phyloP scores from a whole-genome alignment of 1,140 invertebrate genomes.

The Cydia pomonella region DNA sequence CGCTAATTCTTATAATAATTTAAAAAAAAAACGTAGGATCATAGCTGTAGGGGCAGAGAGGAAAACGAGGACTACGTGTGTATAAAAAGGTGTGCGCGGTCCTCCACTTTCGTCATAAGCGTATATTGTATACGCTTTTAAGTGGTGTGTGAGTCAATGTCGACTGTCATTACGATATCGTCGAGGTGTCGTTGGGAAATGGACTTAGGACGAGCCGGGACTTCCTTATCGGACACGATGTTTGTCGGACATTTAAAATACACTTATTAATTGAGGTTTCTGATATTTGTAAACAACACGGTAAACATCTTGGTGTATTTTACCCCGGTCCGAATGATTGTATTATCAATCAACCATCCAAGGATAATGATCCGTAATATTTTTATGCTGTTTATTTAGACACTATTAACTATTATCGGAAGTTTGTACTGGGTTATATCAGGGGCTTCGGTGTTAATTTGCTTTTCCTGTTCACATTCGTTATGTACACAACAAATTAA shows the following conservation, averaged over 20 bases:
- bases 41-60: too few species aligned
- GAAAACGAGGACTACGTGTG: too few species aligned
- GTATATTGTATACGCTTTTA: constrained; percentile 51
- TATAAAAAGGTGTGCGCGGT: too few species aligned
- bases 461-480: background rate
- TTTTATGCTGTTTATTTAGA: background rate
- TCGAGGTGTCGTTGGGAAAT: constrained; percentile 59
- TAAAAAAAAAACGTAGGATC: too few species aligned
- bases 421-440: background rate
- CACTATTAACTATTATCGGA: background rate
- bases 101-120: too few species aligned
- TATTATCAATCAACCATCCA: background rate
- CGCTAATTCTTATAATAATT: too few species aligned
- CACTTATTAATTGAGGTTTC: constrained; percentile 10
- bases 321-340: background rate
- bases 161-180: constrained; percentile 73
- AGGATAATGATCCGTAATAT: background rate
- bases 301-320: background rate
- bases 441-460: background rate
- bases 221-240: constrained; percentile 60
- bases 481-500: background rate
- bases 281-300: background rate
- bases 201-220: constrained; percentile 49
- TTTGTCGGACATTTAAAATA: constrained; percentile 49
- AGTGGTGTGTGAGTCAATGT: constrained; percentile 69